Evolutionary conservation across 2,113 vertebrate species (phyloP), one percentile per base, ranked within the genome.

Genomic region (Phodopus roborovskii): DNA sequence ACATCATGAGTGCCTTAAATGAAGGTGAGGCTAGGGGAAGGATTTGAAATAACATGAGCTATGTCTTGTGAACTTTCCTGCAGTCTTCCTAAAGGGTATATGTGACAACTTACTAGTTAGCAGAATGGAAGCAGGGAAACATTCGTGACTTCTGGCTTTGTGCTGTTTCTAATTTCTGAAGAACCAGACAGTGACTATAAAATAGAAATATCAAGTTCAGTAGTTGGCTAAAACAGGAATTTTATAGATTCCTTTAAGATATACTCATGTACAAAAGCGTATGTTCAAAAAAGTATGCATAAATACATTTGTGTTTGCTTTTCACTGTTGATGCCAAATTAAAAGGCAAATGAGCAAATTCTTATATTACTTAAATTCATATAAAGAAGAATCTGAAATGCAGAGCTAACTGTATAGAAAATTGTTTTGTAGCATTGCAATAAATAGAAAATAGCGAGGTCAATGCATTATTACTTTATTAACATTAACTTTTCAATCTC

Each of bases 81-180:
- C 77, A 77, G 5, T 88, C 20, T 83, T 94, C 50, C 33, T 91
- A 56, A 77, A 95, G 88, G 50, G 2, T 66, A 48, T 90, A 26
- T 73, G 45, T 62, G 6, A 53, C 42, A 75, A 78, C 36, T 79
- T 79, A 93, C 90, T 94, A 75, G 22, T 22, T 91, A 58, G 62
- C 17, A 45, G 16, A 77, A 86, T 0, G 8, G 22, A 88, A 73
- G 36, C 84, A 24, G 5, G 24, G 1, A 77, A 70, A 91, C 20
- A 71, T 5, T 82, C 50, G 87, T 42, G 26, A 90, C 16, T 66
- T 92, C 78, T 93, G 33, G 42, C 39, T 91, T 84, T 94, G 90
- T 88, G 26, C 5, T 73, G 62, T 30, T 36, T 91, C 26, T 74
- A n/a, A 79, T 88, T 93, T 93, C 64, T 53, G 4, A 36, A 48